Evolutionary conservation across 2,797 vertebrate species (phyloP).

Genomic region (Falco biarmicus): DNA sequence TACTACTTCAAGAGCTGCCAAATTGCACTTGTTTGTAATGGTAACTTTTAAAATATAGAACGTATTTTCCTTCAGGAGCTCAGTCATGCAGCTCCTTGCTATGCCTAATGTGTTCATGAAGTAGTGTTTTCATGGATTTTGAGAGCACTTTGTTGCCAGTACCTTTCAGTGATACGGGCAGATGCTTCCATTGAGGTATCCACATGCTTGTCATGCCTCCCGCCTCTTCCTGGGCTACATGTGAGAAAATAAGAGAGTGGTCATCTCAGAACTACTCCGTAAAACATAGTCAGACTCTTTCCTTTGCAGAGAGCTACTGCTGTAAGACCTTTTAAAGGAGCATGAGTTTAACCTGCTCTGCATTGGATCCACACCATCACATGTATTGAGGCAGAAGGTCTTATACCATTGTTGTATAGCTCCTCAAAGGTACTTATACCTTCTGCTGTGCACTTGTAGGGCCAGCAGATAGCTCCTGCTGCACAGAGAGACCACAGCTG

Average conservation of each 20-base stretch:
- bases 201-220: background rate
- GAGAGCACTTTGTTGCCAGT: background rate
- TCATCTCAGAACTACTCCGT: background rate
- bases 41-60: background rate
- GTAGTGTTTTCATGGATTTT: background rate
- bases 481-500: background rate
- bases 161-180: background rate
- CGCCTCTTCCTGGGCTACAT: background rate
- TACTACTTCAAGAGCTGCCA: background rate
- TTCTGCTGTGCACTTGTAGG: background rate
- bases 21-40: background rate
- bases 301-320: background rate
- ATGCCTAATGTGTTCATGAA: background rate
- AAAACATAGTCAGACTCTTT: background rate
- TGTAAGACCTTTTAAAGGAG: background rate
- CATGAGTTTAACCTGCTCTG: accelerated
- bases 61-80: background rate
- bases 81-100: background rate
- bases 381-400: background rate
- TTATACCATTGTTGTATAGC: background rate
- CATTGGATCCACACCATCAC: background rate
- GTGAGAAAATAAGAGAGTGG: background rate
- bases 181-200: background rate
- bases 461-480: background rate
- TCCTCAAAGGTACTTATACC: background rate